Base-by-base conservation (phyloP, 2,113 vertebrate genomes). In the Dolichallabes microphthalmus region DNA sequence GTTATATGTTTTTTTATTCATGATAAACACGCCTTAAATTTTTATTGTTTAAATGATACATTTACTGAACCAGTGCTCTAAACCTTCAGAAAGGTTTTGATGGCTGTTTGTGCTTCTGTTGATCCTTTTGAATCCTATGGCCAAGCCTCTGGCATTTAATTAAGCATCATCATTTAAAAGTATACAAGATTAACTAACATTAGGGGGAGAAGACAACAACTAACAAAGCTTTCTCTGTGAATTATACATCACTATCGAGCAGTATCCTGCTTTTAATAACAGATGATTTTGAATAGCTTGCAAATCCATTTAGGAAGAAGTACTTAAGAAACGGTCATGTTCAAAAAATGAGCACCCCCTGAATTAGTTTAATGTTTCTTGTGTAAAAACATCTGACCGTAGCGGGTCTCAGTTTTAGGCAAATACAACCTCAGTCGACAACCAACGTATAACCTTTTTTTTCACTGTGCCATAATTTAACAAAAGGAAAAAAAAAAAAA, bases 131-230 rank as follows among this genome's bases (percentile, higher is more conserved):
- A 75, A 64, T 63, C 82, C 61, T 60, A 22, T 32, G 71, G n/a
- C 35, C 69, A 83, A 74, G 22, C 32, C 55, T 52, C n/a, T 84
- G n/a, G 17, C 73, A 76, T 53, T 76, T 45, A 63, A 9, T 10
- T 77, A 15, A 53, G 45, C 73, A 15, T 53, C 25, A 27, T 76
- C 27, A 84, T 84, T 76, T 32, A 76, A 61, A 64, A 76, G 64
- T 22, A 30, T 19, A 64, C 39, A 63, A 32, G 73, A 1, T 64
- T 53, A 50, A 76, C n/a, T n/a, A 68, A 55, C 25, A 53, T 39
- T 30, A 13, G 2, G 1, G 39, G 10, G 20, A 17, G 19, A 71
- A 71, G n/a, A 82, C 57, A 57, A 71, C 27, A 71, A 55, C 10
- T 14, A 66, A 53, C 63, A 55, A 63, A 52, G 53, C 27, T 35